Percentiles rank a stretch among this genome's conserved stretches.
phyloP scores from a whole-genome alignment of 2,113 vertebrate genomes.

The Gnathonemus echidnorhynchus region DNA sequence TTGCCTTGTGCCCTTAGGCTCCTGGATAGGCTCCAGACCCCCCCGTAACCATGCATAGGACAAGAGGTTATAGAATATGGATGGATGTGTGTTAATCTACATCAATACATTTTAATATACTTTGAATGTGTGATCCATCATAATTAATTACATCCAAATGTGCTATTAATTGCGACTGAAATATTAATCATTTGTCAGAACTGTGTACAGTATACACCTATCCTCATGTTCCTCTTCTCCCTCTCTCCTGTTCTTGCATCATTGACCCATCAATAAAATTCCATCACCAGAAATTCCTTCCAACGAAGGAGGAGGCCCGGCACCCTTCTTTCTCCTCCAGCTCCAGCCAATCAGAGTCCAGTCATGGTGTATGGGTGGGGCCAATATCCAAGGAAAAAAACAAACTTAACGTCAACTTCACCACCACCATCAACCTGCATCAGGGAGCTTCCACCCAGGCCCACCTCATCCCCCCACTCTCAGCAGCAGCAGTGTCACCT shows the following conservation, averaged over 20 bases:
- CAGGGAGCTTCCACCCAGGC: conserved; percentile 35
- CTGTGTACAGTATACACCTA: no score
- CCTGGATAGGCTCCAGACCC: no score
- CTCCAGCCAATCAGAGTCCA: conserved; percentile 29
- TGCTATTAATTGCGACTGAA: no score
- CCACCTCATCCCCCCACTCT: conserved; percentile 25
- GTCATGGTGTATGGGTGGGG: conserved; percentile 14
- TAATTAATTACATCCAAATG: no score
- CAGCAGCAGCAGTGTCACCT: neutral
- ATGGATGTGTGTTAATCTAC: no score
- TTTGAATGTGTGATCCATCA: no score
- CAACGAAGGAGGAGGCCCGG: conserved; percentile 29
- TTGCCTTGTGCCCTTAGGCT: no score
- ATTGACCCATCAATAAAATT: conserved; percentile 20
- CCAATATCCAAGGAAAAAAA: conserved; percentile 39
- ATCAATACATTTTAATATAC: no score
- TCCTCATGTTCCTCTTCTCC: neutral
- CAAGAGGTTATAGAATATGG: no score
- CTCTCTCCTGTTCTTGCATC: neutral
- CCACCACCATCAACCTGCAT: conserved; percentile 36
- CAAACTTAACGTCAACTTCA: conserved; percentile 57
- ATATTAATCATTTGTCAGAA: no score
- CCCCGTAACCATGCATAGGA: no score
- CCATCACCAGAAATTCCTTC: conserved; percentile 23
- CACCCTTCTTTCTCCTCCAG: conserved; percentile 26